Evolutionary conservation across 2,888 invertebrate genomes (phyloP), one percentile per base, ranked within the genome.

Genomic region (Cremastinae sp.): DNA sequence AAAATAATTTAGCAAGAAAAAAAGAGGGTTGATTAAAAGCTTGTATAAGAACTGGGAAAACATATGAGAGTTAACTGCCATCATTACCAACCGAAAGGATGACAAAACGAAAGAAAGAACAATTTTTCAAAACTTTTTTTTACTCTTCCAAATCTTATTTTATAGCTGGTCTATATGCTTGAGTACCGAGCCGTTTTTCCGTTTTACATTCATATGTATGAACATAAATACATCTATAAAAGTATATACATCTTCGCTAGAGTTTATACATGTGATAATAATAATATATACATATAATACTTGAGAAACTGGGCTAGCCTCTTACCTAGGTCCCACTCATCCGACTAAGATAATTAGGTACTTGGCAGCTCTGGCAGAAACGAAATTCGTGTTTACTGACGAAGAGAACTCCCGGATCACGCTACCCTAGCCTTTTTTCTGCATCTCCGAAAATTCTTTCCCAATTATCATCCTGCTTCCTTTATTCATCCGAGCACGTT

Each of bases 321-420:
- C n/a, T 55, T 16, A 43, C 65, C 59, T 12, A 53, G 49, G 66
- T 37, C 41, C 28, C 12, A 62, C 64, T 59, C n/a, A n/a, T n/a
- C 69, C 59, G 69, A 65, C 76, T 65, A 61, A 73, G 73, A 65
- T 76, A 76, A 76, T 76, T 69, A 76, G 76, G 69, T 65, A 73
- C 76, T 73, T 69, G 73, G 73, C 59, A 76, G 59, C 73, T 76
- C 65, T 64, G 65, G 58, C 35, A 65, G 61, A 73, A 76, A 73
- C 58, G 69, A 76, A 73, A 76, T 73, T 76, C 69, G 65, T 76
- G 76, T 76, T 76, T 73, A 76, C 76, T 65, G 53, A 73, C 69
- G 47, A 68, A 35, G 41, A 56, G 49, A 37, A 58, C 53, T 43
- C 10, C 43, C 14, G 9, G 39, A n/a, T 22, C 22, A 7, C 8